phyloP scores from a whole-genome alignment of 2,888 invertebrate genomes.

The Agrochola macilenta region DNA sequence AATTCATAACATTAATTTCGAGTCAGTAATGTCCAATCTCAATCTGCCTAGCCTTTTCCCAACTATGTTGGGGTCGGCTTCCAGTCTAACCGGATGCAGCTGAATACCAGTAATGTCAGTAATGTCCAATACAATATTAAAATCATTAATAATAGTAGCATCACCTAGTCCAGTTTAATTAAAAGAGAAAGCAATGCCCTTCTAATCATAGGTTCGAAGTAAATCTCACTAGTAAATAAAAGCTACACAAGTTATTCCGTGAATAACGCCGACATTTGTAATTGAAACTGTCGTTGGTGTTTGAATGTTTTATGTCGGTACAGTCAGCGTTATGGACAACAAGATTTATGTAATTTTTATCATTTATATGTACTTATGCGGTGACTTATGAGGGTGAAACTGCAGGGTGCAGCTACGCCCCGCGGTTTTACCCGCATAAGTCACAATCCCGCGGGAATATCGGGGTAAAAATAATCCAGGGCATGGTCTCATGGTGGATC shows the following conservation, averaged over 20 bases:
- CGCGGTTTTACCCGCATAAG: no score
- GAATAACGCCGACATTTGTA: constrained; percentile 9
- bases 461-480: no score
- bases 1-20: background rate
- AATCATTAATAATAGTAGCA: background rate
- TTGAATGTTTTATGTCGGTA: constrained; percentile 21
- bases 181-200: background rate
- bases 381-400: no score
- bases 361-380: no score
- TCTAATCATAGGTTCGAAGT: constrained; percentile 15
- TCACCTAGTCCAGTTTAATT: background rate
- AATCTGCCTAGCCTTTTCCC: no score
- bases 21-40: background rate
- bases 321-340: background rate
- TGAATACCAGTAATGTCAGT: no score
- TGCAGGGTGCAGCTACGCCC: no score
- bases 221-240: background rate
- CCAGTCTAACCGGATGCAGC: no score
- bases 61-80: no score
- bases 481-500: no score
- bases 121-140: background rate
- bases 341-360: no score
- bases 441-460: no score
- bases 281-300: constrained; percentile 2
- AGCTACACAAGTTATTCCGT: constrained; percentile 20